Evolutionary conservation across 2,113 vertebrate species (phyloP).

Genomic region (Chrysemys picta): DNA sequence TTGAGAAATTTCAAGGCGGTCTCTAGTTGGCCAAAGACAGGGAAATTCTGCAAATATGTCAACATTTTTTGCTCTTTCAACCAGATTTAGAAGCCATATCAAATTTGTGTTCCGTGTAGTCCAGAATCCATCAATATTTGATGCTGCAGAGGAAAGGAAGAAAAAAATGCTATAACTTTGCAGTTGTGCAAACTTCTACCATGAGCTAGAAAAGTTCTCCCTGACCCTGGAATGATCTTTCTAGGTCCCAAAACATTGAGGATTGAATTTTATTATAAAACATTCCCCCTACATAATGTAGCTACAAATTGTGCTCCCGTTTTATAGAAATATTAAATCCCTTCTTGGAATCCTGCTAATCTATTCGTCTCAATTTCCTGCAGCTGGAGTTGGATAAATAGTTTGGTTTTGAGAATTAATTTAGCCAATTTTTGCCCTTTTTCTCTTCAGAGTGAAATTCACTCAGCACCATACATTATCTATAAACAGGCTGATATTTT

Average conservation of each 20-base stretch:
- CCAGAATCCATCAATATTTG: not conserved
- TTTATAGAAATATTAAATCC: not conserved
- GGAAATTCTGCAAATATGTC: not conserved
- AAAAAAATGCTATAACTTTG: not conserved
- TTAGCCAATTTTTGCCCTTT: conserved; percentile 34
- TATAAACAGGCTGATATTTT: conserved; percentile 44
- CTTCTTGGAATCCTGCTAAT: not conserved
- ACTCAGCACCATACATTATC: conserved; percentile 22
- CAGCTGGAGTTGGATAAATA: conserved; percentile 11
- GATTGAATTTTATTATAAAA: not conserved
- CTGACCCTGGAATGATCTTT: not conserved
- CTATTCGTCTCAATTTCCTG: not conserved
- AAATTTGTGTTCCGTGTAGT: not conserved
- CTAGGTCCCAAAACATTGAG: not conserved
- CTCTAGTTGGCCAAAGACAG: not conserved
- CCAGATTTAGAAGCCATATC: not conserved
- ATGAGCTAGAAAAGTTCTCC: not conserved
- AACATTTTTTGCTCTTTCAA: not conserved
- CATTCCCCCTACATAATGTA: not conserved
- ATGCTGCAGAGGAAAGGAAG: not conserved
- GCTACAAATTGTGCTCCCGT: not conserved
- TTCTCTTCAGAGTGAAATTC: conserved; percentile 27
- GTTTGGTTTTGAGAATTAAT: not conserved
- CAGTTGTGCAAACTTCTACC: not conserved
- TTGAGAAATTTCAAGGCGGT: not conserved